These are phyloP conservation scores for Azorinus chamasolen DNA, from an alignment of 2,888 invertebrate species.

Conservation along the genomic window DNA sequence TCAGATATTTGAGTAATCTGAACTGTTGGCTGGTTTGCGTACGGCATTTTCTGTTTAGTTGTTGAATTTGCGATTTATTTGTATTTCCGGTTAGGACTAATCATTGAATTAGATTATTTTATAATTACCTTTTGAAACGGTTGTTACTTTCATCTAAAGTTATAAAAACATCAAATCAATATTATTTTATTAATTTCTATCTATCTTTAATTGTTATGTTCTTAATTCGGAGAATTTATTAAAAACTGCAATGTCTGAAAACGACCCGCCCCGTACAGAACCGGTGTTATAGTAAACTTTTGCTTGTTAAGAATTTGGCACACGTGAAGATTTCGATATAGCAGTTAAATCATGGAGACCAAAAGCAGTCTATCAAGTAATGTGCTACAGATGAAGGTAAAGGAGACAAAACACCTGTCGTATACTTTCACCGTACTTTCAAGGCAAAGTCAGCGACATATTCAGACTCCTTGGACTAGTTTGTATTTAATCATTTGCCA, in stretches of 20 bases:
- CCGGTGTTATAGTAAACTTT: too few species aligned
- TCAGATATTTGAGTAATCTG: conserved; percentile 97
- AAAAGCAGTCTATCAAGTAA: conserved; percentile 71
- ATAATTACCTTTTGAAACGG: too few species aligned
- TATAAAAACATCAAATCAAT: too few species aligned
- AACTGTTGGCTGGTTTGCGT: conserved; percentile 99
- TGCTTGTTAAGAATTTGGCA: too few species aligned
- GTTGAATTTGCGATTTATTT: background rate
- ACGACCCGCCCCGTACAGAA: too few species aligned
- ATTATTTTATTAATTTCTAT: too few species aligned
- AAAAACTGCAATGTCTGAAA: too few species aligned
- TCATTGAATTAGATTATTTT: background rate
- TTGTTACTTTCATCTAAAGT: too few species aligned
- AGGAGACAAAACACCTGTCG: background rate
- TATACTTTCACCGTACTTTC: background rate
- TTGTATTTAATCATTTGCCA: too few species aligned
- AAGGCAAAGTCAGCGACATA: background rate
- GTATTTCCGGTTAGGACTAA: conserved; percentile 24
- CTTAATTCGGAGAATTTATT: too few species aligned
- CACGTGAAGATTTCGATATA: too few species aligned
- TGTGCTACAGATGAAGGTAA: conserved; percentile 79
- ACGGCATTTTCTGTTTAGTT: conserved; percentile 92
- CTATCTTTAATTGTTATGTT: too few species aligned
- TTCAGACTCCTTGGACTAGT: background rate
- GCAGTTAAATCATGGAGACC: background rate